Evolutionary conservation across 2,113 vertebrate genomes (phyloP), one percentile per base, ranked within the genome.

Genomic region (Pterocles orientalis): DNA sequence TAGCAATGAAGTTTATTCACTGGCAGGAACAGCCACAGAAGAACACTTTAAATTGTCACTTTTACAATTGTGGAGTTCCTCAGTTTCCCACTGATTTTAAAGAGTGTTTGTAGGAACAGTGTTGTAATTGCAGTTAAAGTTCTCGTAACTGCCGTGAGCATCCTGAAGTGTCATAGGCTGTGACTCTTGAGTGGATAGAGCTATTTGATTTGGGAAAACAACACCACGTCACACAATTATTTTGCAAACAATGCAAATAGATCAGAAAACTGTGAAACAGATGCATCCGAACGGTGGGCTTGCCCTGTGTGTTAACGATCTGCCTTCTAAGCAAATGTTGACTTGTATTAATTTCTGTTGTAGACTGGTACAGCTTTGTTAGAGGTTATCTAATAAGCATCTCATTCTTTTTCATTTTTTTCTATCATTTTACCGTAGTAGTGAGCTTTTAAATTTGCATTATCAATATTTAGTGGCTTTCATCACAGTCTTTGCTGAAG

Each of bases 151-250:
- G 47, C 68, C 2, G 1, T 41, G 39, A 61, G 47, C 29, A 17
- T 24, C 34, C 24, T 51, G 23, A 51, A 34, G 43, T 14, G 28
- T 33, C 45, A 51, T 14, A 33, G 45, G 17, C 65, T 4, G 1
- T 48, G 24, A 48, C 20, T 54, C 39, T 12, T 12, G 33, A 43
- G 65, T 26, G 50, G 31, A 34, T 33, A 21, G 50, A 71, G 60
- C 14, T 25, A 2, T 33, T 34, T 58, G 47, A 39, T 54, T 47
- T 60, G n/a, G 68, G 28, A n/a, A 68, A 50, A 25, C 19, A 20
- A 0, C 9, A 16, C 23, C 43, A 47, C 45, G 45, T 33, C 0
- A 1, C 34, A 11, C 15, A 4, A 19, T 24, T 29, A n/a, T 43
- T 71, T 23, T 41, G 51, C 31, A 18, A 21, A 39, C 0, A 0